A percentile compares a stretch with the other conserved stretches of the same genome.
These are phyloP conservation scores for Craseonycteris thonglongyai DNA, from an alignment of 2,113 vertebrate genomes.

Conservation along the genomic window DNA sequence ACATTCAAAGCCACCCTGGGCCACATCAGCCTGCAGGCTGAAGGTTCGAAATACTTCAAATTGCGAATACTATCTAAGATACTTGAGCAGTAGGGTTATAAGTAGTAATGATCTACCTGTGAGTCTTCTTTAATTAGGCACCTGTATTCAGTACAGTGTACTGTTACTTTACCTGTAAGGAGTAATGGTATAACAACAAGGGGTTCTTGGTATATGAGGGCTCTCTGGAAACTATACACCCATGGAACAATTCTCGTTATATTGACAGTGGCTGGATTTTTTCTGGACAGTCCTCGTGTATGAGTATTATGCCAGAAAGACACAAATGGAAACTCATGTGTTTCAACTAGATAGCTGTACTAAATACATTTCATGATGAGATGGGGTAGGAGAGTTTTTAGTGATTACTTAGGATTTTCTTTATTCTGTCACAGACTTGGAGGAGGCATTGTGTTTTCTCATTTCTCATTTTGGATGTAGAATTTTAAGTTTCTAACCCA, in stretches of 20 bases:
- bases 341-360: neutral
- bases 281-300: too few species aligned
- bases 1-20: too few species aligned
- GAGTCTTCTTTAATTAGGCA: conserved; percentile 12
- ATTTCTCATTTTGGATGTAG: neutral
- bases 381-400: neutral
- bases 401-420: neutral
- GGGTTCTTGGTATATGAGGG: neutral
- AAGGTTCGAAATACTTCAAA: too few species aligned
- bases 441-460: neutral
- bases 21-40: too few species aligned
- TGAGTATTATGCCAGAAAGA: neutral
- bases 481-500: neutral
- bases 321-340: neutral
- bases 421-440: neutral
- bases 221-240: too few species aligned
- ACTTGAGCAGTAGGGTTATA: neutral
- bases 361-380: neutral
- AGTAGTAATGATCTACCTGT: neutral
- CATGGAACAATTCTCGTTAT: too few species aligned
- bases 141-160: neutral
- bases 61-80: conserved; percentile 6
- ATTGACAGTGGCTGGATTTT: too few species aligned
- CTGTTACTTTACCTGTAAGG: neutral
- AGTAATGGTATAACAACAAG: neutral